phyloP scores from a whole-genome alignment of 2,888 invertebrate genomes.

The Pogonocherus hispidulus region DNA sequence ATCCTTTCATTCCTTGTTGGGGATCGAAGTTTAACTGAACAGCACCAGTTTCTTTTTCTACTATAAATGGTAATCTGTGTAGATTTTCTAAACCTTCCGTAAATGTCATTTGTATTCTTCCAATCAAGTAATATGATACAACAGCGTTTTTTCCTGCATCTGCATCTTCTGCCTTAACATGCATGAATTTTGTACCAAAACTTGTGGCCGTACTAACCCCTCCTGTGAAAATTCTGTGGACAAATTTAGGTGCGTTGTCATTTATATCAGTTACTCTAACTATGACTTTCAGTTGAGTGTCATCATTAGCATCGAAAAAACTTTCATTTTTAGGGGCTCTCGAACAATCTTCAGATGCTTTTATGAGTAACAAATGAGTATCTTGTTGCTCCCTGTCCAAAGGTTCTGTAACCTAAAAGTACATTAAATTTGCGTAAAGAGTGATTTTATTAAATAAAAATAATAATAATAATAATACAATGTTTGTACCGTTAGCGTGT shows the following conservation, averaged over 20 bases:
- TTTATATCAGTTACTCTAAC: constrained; percentile 87
- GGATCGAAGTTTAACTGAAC: constrained; percentile 94
- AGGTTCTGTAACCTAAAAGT: constrained; percentile 71
- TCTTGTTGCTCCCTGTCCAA: constrained; percentile 83
- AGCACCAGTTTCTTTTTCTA: constrained; percentile 85
- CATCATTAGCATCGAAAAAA: constrained; percentile 73
- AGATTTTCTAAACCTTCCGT: constrained; percentile 89
- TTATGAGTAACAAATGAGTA: constrained; percentile 79
- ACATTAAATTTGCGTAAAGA: neutral
- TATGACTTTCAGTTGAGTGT: constrained; percentile 79
- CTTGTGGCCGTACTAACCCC: constrained; percentile 95
- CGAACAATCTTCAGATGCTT: constrained; percentile 88
- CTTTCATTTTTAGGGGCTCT: constrained; percentile 73
- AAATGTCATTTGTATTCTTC: constrained; percentile 84
- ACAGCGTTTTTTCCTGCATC: constrained; percentile 83
- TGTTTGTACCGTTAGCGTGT: constrained; percentile 74
- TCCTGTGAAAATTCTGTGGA: constrained; percentile 87
- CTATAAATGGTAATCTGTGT: constrained; percentile 84
- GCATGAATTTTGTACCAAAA: constrained; percentile 90
- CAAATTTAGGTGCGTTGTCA: constrained; percentile 90
- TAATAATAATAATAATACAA: neutral
- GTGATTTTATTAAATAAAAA: neutral
- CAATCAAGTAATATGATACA: constrained; percentile 83
- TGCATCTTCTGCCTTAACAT: constrained; percentile 82
- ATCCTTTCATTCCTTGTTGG: constrained; percentile 96